Evolutionary conservation across 2,888 invertebrate species (phyloP).

Genomic region (Amiota communis): DNA sequence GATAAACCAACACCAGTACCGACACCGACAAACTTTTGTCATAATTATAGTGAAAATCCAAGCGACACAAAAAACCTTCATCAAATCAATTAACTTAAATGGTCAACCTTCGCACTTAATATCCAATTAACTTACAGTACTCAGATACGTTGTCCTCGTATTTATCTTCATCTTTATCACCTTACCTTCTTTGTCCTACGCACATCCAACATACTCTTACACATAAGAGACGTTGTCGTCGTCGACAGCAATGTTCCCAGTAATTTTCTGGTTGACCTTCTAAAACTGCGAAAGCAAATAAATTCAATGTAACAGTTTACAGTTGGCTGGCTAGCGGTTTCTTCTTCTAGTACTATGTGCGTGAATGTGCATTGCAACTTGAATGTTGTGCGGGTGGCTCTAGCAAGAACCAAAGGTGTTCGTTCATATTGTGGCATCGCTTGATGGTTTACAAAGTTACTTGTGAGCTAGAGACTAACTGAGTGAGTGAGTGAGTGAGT

Average conservation of each 20-base stretch:
- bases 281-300: constrained; percentile 27
- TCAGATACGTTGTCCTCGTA: neutral
- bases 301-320: constrained; percentile 23
- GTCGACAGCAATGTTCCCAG: neutral
- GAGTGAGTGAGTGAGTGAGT: neutral
- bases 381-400: neutral
- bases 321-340: constrained; percentile 7
- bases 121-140: constrained; percentile 23
- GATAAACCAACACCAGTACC: neutral
- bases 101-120: constrained; percentile 28
- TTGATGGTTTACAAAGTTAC: neutral
- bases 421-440: neutral
- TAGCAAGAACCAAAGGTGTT: neutral
- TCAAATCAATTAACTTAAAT: constrained; percentile 28
- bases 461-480: neutral
- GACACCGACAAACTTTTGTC: neutral
- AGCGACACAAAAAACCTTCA: constrained; percentile 11
- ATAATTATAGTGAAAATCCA: constrained; percentile 14
- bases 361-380: no score
- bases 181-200: no score
- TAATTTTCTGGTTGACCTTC: constrained; percentile 28
- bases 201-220: no score
- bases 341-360: neutral
- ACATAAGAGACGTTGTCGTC: neutral
- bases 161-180: neutral